phyloP scores from a whole-genome alignment of 1,140 invertebrate species.

The Drosophila sturtevanti region DNA sequence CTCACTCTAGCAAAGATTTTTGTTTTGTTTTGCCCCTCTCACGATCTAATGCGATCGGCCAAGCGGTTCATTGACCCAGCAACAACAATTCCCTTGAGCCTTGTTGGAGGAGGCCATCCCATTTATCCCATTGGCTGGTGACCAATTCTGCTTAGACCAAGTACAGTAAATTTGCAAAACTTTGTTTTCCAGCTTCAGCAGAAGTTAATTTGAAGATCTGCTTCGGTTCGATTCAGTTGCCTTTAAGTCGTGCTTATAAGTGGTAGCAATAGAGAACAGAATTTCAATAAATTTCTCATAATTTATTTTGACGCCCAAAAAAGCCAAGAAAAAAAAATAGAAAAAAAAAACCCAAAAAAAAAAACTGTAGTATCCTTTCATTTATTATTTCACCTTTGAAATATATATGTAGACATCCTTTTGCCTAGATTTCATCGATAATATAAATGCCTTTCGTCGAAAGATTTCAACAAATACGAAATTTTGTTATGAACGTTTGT shows the following conservation, averaged over 20 bases:
- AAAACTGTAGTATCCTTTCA: constrained; percentile 31
- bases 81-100: constrained; percentile 44
- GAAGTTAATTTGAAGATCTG: not conserved
- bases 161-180: constrained; percentile 7
- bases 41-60: constrained; percentile 12
- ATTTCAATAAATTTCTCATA: constrained; percentile 15
- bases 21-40: constrained; percentile 45
- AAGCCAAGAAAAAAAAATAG: not conserved
- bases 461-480: constrained; percentile 68
- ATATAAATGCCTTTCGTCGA: constrained; percentile 75
- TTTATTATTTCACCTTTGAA: constrained; percentile 41
- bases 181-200: not conserved
- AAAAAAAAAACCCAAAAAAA: constrained; percentile 1
- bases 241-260: constrained; percentile 52
- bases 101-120: constrained; percentile 27
- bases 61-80: constrained; percentile 72
- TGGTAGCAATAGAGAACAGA: constrained; percentile 43
- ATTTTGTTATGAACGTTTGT: constrained; percentile 78
- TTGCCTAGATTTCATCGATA: constrained; percentile 47
- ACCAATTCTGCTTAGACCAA: not conserved
- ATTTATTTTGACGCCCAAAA: constrained; percentile 37
- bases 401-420: constrained; percentile 36
- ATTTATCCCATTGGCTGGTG: constrained; percentile 40
- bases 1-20: not conserved
- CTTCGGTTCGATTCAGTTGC: constrained; percentile 49